Base-by-base conservation (phyloP, 2,888 invertebrate species). In the Brachypterus glaber region DNA sequence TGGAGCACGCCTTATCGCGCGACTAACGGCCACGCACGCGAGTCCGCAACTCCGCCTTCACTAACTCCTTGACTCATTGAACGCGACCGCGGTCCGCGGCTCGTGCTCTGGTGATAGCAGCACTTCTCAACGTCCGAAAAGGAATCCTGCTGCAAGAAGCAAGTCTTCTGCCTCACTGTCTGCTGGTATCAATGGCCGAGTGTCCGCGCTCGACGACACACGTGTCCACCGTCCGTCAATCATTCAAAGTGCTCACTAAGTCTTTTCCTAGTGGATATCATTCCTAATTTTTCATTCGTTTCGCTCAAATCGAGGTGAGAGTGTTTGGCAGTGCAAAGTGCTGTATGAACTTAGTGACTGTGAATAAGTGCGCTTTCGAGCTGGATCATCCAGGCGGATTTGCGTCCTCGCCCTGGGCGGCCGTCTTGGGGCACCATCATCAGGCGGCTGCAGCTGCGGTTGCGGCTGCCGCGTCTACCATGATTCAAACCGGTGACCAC, bases 341-440 rank as follows among this genome's bases (percentile, higher is more conserved):
- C 51, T 55, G 51, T 53, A 60, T 62, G 61, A 57, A 62, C 58
- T 54, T 54, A 42, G 62, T 59, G 57, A 54, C 54, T 53, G 54
- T 53, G 54, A 49, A 49, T 49, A 48, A 52, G 51, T 46, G 52
- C 54, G 54, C 52, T 50, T 52, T 63, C 62, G 67, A 64, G 57
- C 64, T 86, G 83, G 86, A 86, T 74, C 86, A 86, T 67, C 81
- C 82, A 53, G 77, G 81, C 59, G 73, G 74, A 61, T 66, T 65
- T 48, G 82, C 81, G 44, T 73, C 79, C 58, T 83, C 83, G 64
- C 83, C 83, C 55, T 83, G 82, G 82, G 82, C 82, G 55, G 82
- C 79, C 59, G 73, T 83, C 73, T 68, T 79, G 63, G 75, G 80
- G 60, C 76, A 78, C 64, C 69, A 71, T 48, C 60, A 62, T 48